phyloP scores from a whole-genome alignment of 2,797 vertebrate species.

The Phoeniculus purpureus region DNA sequence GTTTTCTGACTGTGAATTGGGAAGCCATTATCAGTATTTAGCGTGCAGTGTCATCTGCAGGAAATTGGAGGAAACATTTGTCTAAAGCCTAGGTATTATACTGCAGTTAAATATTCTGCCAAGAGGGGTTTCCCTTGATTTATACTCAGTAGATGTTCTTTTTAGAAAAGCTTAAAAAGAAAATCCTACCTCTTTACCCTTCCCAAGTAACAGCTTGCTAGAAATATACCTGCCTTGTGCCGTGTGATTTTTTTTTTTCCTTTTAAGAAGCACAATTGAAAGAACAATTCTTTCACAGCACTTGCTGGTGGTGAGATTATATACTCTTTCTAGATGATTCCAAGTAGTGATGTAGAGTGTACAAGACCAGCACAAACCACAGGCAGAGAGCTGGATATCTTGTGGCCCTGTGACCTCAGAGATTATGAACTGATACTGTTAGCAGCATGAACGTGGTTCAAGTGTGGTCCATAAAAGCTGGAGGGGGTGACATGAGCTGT shows the following conservation, averaged over 20 bases:
- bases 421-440: background rate
- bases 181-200: background rate
- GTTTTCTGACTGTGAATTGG: background rate
- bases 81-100: background rate
- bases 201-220: background rate
- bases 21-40: background rate
- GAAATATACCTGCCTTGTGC: background rate
- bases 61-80: background rate
- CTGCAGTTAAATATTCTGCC: constrained; percentile 22
- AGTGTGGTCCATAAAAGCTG: background rate
- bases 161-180: constrained; percentile 12
- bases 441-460: background rate
- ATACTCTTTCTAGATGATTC: background rate
- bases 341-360: background rate
- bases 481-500: background rate
- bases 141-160: background rate
- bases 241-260: background rate
- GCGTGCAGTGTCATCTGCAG: background rate
- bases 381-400: background rate
- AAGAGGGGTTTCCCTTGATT: background rate
- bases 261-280: background rate
- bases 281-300: background rate
- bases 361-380: background rate
- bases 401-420: background rate
- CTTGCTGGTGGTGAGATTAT: background rate